Base-by-base conservation (phyloP, 2,888 invertebrate species). In the Mystacides longicornis region DNA sequence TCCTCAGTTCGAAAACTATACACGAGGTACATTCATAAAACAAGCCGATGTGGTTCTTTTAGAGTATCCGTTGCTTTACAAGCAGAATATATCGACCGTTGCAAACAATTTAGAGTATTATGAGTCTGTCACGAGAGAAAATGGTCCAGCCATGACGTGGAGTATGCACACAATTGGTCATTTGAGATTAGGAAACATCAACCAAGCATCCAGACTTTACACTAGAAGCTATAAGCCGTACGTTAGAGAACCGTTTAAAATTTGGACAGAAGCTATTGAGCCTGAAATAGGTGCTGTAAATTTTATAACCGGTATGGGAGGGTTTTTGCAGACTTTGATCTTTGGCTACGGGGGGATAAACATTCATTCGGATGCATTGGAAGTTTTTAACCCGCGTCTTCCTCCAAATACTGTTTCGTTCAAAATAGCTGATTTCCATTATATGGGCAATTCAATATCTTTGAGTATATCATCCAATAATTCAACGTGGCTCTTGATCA, bases 131-230 rank as follows among this genome's bases (percentile, higher is more conserved):
- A 72, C 71, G 1, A 63, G 72, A 2, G 60, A 59, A 9, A 64
- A 66, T 2, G 73, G 73, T 1, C 73, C 73, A 2, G 73, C 72
- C 1, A 73, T 73, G 73, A 73, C 72, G 7, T 73, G 72, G 72
- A 71, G 71, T 14, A 72, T 73, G 68, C 71, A 71, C 60, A 67
- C 71, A 2, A 67, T 71, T 21, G 72, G 71, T 37, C 70, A 69
- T 63, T 54, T 73, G 22, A 65, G 65, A 45, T 61, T 67, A 9
- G 59, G 58, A 1, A 63, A 71, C 43, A 11, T 57, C 22, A 47
- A 57, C 2, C 65, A 66, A 14, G 72, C 71, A 2, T 63, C 65
- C 20, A 58, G 62, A 9, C 66, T 68, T 49, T 73, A 73, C 54
- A 60, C 65, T 43, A 68, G 67, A 20, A 67, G 69, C 49, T 72